Evolutionary conservation across 2,888 invertebrate genomes (phyloP), one percentile per base, ranked within the genome.

Genomic region (Cryptocephalus moraei): DNA sequence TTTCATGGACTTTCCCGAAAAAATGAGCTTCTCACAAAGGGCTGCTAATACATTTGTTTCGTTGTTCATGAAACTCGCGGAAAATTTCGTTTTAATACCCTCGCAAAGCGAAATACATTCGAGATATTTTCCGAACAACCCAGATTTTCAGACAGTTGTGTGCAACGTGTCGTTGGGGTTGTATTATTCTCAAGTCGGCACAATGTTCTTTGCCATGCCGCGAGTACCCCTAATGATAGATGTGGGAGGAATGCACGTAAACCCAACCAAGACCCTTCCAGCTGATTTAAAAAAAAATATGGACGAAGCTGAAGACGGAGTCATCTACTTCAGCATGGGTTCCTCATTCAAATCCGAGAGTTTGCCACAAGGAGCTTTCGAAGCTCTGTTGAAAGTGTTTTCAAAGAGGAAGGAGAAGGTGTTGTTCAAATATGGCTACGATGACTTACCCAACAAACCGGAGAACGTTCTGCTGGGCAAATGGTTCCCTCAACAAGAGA

Each of bases 381-480:
- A 73, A 13, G 73, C 69, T 1, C 73, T 85, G 33, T 64, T 78
- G 9, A 75, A 76, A 44, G 75, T 75, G 2, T 77, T 85, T 42
- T 67, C 74, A 1, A 73, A 71, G 48, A 56, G 83, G 0, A 79
- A 82, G 51, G 78, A 82, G 51, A 77, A 73, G 2, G 76, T 85
- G 0, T 58, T 85, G 10, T 83, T 82, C 82, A 84, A 84, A 68
- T 84, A 80, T 79, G 82, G 84, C 52, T 75, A 76, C 0, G 73
- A 77, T 32, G 50, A 66, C 3, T 58, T 78, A n/a, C 71, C 73
- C 1, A 74, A 74, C 32, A 73, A 75, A 56, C 73, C 81, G 0
- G 57, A 70, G 0, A 82, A 82, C 60, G 70, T 85, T 1, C 67
- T 75, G 41, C 66, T 77, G 8, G 67, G 71, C 47, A 77, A 79